Base-by-base conservation (phyloP, 1,140 invertebrate species). In the Drosophila bocki region DNA sequence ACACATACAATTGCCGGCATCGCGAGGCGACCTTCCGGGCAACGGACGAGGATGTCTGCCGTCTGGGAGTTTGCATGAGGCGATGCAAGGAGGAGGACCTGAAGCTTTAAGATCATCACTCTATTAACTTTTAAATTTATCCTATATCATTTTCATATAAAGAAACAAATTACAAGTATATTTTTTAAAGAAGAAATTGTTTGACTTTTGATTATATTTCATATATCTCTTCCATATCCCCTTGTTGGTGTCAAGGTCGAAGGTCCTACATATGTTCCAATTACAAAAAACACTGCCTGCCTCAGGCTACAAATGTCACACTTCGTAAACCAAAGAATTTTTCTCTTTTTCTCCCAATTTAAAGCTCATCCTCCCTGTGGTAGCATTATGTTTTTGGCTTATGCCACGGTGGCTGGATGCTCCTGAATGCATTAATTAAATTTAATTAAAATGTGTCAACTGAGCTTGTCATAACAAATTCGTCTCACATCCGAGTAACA, bases 361-460 rank as follows among this genome's bases (percentile, higher is more conserved):
- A 29, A 37, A 54, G 47, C 35, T 77, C 75, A 75, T 69, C 59
- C 77, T 41, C 35, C 15, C 33, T 45, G 59, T 48, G 63, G 62
- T 57, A 50, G 35, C 74, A 75, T 75, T 71, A 69, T 75, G 53
- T 48, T 51, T 57, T 65, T 48, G 51, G 57, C 51, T 63, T 63
- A 35, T 54, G 47, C 15, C 58, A 39, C 29, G 63, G 29, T 22
- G 17, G 17, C 17, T 51, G 51, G 67, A 48, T 71, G 45, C 51
- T 69, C 48, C 64, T 65, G 76, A 71, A 78, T 82, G 75, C 84
- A 90, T 83, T 88, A 88, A 90, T 88, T 88, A 88, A 90, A 88
- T 88, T 90, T 88, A 88, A 88, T 88, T 88, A 88, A 88, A 88
- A 88, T 87, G 85, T 88, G 85, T 90, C 85, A 88, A 85, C 85